These are phyloP conservation scores for Pimpla rufipes DNA, from an alignment of 2,888 invertebrate species.

Conservation along the genomic window DNA sequence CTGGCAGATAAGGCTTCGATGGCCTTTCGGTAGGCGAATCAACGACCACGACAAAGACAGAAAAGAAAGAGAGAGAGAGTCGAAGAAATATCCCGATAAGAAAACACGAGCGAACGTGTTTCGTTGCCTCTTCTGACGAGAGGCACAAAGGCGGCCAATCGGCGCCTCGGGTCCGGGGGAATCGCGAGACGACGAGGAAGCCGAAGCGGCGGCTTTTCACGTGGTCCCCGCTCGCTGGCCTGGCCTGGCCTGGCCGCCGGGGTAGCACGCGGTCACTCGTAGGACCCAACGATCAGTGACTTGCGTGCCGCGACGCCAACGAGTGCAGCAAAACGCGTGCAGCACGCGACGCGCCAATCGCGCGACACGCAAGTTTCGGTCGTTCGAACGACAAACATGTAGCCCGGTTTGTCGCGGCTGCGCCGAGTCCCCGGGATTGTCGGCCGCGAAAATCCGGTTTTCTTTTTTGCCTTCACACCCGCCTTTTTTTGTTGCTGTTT, in stretches of 20 bases:
- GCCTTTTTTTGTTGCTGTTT: constrained; percentile 10
- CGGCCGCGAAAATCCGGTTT: constrained; percentile 64
- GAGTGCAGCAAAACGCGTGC: constrained; percentile 53
- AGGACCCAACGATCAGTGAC: constrained; percentile 39
- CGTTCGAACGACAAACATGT: constrained; percentile 62
- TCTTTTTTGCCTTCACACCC: neutral
- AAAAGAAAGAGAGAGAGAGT: neutral
- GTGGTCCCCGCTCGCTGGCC: constrained; percentile 40
- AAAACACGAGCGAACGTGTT: neutral
- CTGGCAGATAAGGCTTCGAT: constrained; percentile 40
- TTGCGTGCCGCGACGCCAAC: constrained; percentile 62
- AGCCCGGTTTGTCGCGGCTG: constrained; percentile 65
- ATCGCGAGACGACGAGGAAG: neutral
- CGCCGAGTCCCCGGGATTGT: constrained; percentile 69
- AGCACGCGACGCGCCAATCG: constrained; percentile 37
- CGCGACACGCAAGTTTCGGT: constrained; percentile 48
- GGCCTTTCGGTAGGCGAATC: constrained; percentile 6
- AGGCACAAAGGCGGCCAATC: constrained; percentile 58
- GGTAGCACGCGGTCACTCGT: neutral
- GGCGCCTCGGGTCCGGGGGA: neutral
- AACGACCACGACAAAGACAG: neutral
- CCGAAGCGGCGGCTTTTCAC: constrained; percentile 40
- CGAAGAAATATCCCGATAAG: constrained; percentile 26
- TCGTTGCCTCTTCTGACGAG: too few species aligned
- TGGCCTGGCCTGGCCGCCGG: neutral